A percentile compares a stretch with the other conserved stretches of the same genome.
phyloP scores from a whole-genome alignment of 2,797 vertebrate species.

The Pseudochirops cupreus region DNA sequence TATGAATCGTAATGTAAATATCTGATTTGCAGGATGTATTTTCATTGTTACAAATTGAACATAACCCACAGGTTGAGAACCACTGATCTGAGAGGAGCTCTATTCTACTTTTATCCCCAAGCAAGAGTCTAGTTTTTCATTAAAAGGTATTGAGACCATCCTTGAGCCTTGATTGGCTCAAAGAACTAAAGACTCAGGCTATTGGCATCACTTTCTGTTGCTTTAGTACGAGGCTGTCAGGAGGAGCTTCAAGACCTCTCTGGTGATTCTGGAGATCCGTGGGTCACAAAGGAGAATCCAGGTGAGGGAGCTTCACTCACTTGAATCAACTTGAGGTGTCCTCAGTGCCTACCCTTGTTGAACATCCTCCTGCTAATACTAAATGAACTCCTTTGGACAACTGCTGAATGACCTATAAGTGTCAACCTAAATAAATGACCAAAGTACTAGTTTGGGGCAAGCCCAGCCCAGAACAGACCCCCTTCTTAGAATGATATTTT shows the following conservation, averaged over 20 bases:
- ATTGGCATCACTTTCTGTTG: background rate
- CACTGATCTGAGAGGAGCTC: too few species aligned
- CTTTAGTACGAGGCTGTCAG: background rate
- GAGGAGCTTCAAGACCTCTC: background rate
- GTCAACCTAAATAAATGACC: background rate
- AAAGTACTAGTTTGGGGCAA: background rate
- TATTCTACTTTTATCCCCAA: background rate
- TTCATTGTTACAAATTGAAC: too few species aligned
- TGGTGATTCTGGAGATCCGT: background rate
- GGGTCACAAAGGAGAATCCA: background rate
- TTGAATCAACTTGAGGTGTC: background rate
- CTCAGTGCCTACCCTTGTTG: background rate
- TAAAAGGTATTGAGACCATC: background rate
- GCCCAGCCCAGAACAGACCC: background rate
- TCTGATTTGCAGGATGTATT: too few species aligned
- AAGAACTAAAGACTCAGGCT: background rate
- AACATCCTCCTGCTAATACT: background rate
- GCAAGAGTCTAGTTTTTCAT: background rate
- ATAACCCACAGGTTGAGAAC: too few species aligned
- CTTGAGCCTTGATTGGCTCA: background rate
- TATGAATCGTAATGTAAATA: too few species aligned
- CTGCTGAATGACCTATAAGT: background rate
- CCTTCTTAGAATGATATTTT: background rate
- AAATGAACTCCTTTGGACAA: background rate
- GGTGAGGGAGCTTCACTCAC: background rate